A percentile compares a stretch with the other conserved stretches of the same genome.
Conservation (phyloP, 2,113 vertebrate species). For the Oreochromis tanganicae region DNA sequence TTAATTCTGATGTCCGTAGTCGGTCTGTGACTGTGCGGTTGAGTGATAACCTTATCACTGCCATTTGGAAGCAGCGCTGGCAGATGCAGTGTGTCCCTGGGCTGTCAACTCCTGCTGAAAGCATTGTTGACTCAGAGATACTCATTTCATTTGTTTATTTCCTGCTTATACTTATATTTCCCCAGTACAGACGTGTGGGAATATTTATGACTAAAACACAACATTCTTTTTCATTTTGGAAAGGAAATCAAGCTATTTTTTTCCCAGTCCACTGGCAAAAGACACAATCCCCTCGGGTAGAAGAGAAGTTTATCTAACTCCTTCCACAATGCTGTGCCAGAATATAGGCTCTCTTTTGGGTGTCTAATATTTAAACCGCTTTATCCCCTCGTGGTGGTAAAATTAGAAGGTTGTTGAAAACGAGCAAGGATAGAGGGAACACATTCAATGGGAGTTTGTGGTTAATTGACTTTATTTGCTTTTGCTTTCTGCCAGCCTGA, state of each 20-base stretch:
- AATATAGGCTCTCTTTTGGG: slow-evolving; percentile 14
- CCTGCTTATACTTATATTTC: slow-evolving; percentile 30
- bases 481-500: slow-evolving; percentile 73
- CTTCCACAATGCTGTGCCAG: neutral
- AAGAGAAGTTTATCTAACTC: slow-evolving; percentile 14
- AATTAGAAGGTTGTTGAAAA: slow-evolving; percentile 39
- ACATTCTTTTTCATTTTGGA: slow-evolving; percentile 21
- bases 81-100: slow-evolving; percentile 24
- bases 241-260: slow-evolving; percentile 11
- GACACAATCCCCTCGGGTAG: neutral
- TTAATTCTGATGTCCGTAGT: slow-evolving; percentile 1
- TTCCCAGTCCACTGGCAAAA: neutral
- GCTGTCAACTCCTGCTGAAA: slow-evolving; percentile 39
- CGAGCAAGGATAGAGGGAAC: slow-evolving; percentile 11
- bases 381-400: neutral
- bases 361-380: slow-evolving; percentile 11
- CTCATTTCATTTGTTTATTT: slow-evolving; percentile 37
- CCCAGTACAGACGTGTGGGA: slow-evolving; percentile 12
- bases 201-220: slow-evolving; percentile 25
- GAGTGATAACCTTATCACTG: slow-evolving; percentile 26
- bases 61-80: slow-evolving; percentile 35
- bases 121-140: slow-evolving; percentile 43
- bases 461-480: slow-evolving; percentile 89
- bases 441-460: slow-evolving; percentile 41
- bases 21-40: slow-evolving; percentile 12